Evolutionary conservation across 2,888 invertebrate species (phyloP).

Genomic region (Silvanus unidentatus): DNA sequence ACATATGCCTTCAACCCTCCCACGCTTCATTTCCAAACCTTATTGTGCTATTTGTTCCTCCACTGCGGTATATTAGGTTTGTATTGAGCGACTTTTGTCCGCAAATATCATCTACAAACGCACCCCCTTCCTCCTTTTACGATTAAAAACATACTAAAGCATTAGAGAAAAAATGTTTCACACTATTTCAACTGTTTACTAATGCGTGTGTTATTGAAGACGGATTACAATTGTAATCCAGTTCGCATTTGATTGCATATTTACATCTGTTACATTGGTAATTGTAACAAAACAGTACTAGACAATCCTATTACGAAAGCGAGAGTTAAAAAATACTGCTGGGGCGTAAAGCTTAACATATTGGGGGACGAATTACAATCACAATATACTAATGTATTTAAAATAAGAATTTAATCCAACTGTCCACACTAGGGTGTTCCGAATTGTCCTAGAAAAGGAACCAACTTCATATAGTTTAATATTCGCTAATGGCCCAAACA

Average conservation of each 20-base stretch:
- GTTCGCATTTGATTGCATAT: conserved; percentile 29
- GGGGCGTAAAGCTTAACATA: conserved; percentile 7
- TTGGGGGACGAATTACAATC: too few relatives aligned
- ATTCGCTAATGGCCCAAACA: too few relatives aligned
- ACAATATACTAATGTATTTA: too few relatives aligned
- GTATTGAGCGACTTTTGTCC: conserved; percentile 15
- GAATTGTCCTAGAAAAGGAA: too few relatives aligned
- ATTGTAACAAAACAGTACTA: conserved; percentile 40
- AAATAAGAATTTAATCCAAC: too few relatives aligned
- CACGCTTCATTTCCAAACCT: conserved; percentile 32
- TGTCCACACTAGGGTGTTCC: too few relatives aligned
- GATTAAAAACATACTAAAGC: neutral
- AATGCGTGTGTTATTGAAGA: conserved; percentile 28
- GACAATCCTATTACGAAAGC: conserved; percentile 31
- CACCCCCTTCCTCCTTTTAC: too few relatives aligned
- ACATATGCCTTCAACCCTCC: too few relatives aligned
- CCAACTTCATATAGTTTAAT: too few relatives aligned
- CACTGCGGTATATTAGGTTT: conserved; percentile 26
- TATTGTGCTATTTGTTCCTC: conserved; percentile 32
- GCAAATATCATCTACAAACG: neutral
- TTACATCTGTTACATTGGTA: conserved; percentile 40
- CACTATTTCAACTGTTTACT: conserved; percentile 29
- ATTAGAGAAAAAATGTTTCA: conserved; percentile 18
- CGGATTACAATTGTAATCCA: conserved; percentile 37
- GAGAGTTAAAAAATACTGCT: conserved; percentile 18